These are phyloP conservation scores for Aphis craccivora DNA, from an alignment of 1,140 invertebrate species.

Conservation along the genomic window DNA sequence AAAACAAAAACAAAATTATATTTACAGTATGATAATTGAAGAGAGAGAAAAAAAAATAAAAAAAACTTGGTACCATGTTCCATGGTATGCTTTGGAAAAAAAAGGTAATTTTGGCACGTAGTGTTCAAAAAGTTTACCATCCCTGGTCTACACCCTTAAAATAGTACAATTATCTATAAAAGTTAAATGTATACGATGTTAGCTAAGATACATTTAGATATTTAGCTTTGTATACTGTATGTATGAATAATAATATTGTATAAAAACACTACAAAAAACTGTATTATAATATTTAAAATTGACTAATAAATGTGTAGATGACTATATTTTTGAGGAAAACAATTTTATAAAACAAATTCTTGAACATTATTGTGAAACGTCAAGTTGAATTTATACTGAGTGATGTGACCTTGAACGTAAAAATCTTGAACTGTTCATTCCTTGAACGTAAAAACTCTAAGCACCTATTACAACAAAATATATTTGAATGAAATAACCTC, in stretches of 20 bases:
- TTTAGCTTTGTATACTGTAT: background rate
- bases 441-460: background rate
- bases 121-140: no score
- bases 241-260: no score
- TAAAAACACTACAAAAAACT: background rate
- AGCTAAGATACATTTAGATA: background rate
- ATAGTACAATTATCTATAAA: no score
- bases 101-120: no score
- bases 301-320: background rate
- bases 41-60: no score
- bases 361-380: background rate
- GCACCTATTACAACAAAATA: background rate
- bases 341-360: background rate
- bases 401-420: conserved; percentile 28
- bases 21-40: no score
- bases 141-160: no score
- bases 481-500: conserved; percentile 35
- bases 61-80: no score
- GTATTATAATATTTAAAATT: no score
- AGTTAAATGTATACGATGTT: background rate
- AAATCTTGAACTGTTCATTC: conserved; percentile 25
- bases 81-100: no score
- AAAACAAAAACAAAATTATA: no score
- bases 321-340: background rate
- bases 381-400: background rate